Evolutionary conservation across 2,797 vertebrate species (phyloP).

Genomic region (Tenualosa thibaudeaui): DNA sequence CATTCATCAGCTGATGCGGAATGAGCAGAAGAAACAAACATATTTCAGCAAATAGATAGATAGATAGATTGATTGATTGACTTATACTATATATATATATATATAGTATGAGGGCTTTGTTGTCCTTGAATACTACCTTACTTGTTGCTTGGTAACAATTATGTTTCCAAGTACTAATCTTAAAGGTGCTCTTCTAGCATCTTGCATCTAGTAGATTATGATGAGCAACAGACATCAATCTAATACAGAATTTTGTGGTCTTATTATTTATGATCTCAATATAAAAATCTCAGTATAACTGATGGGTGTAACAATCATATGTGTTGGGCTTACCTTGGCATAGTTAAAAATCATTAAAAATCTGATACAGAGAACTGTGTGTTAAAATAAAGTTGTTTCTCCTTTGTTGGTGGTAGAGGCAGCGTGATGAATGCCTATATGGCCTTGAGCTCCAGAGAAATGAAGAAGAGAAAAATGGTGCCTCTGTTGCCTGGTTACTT

Average conservation of each 20-base stretch:
- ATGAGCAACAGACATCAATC: not conserved
- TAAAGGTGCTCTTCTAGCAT: not conserved
- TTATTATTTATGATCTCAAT: not conserved
- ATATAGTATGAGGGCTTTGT: not conserved
- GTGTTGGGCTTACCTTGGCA: not conserved
- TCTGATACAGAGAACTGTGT: not conserved
- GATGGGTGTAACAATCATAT: too few species aligned
- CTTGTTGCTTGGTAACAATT: constrained; percentile 4
- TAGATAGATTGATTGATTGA: not conserved
- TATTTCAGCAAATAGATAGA: too few species aligned
- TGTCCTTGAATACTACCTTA: not conserved
- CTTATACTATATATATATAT: not conserved
- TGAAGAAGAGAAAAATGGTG: not conserved
- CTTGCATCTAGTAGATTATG: not conserved
- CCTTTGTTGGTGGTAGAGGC: not conserved
- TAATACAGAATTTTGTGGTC: too few species aligned
- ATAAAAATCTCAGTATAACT: not conserved
- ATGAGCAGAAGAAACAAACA: not conserved
- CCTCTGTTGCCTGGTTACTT: constrained; percentile 66
- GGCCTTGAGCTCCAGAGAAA: not conserved
- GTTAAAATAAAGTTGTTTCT: not conserved
- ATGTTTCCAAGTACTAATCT: not conserved
- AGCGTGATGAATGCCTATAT: not conserved
- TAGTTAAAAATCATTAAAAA: not conserved
- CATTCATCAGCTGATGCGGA: not conserved